These are phyloP conservation scores for Dasyprocta punctata DNA, from an alignment of 2,113 vertebrate species.

Conservation along the genomic window DNA sequence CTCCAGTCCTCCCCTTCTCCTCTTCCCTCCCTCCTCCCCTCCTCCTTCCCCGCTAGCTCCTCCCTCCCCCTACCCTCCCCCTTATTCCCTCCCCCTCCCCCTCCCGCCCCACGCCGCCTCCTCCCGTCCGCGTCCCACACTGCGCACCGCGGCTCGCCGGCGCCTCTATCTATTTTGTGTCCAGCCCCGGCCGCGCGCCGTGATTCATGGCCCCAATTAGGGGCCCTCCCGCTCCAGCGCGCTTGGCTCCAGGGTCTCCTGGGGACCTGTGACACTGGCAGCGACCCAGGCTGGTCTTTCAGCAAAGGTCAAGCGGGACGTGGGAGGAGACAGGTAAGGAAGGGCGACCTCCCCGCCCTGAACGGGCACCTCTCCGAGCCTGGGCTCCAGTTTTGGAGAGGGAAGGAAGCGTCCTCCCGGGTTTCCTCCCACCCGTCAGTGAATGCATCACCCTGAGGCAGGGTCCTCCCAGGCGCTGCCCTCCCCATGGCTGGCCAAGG, in stretches of 20 bases:
- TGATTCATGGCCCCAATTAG: conserved; percentile 80
- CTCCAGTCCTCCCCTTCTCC: background rate
- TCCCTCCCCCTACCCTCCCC: background rate
- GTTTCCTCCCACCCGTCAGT: background rate
- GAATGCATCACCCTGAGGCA: background rate
- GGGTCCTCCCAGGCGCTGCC: background rate
- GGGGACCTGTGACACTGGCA: conserved; percentile 40
- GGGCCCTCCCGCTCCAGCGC: conserved; percentile 60
- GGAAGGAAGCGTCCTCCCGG: background rate
- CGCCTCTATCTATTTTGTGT: conserved; percentile 70
- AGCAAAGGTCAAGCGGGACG: conserved; percentile 75
- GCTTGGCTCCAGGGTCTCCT: conserved; percentile 55
- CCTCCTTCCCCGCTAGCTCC: too few species aligned
- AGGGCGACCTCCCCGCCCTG: background rate
- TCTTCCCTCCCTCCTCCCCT: background rate
- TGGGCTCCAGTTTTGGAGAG: conserved; percentile 5
- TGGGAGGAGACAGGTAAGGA: conserved; percentile 62
- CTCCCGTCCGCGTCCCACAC: conserved; percentile 50
- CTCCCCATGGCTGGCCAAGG: background rate
- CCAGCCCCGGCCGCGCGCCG: conserved; percentile 52
- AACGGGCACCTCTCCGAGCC: background rate
- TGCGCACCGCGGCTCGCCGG: conserved; percentile 70
- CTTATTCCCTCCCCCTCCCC: too few species aligned
- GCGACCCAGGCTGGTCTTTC: conserved; percentile 60
- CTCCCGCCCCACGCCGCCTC: too few species aligned